Base-by-base conservation (phyloP, 2,888 invertebrate species). In the Xylota sylvarum region DNA sequence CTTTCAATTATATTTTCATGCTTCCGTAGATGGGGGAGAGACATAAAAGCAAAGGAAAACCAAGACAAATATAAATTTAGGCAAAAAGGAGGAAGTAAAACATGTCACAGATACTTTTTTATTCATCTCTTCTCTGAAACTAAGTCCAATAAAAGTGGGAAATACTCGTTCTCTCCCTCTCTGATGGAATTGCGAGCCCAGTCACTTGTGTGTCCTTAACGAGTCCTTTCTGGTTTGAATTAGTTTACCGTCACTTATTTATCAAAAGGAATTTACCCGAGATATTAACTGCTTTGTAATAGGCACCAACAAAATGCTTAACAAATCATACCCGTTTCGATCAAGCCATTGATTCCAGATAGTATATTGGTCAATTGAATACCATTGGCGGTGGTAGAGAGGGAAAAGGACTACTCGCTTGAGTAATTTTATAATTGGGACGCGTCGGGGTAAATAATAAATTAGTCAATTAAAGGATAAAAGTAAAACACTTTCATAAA, bases 1-100 rank as follows among this genome's bases (percentile, higher is more conserved):
- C 14, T 64, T 65, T 65, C 32, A 65, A 65, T 65, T 48, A 48
- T 48, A 48, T 48, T 65, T 65, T 48, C 48, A 65, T 48, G 48
- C 43, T 43, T 43, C 64, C 12, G 6, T 19, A 48, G 48, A 17
- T 1, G 64, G 32, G 35, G 4, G 2, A 23, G 62, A 6, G 62
- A 12, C 19, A 46, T 46, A 46, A 46, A 46, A 14, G 46, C 46
- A 23, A 50, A 17, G 19, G 35, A 35, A 35, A 30, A 27, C 14
- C 37, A 12, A 46, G 14, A 27, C 43, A 46, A 62, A 62, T 46
- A 46, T 62, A 46, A 62, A 23, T 62, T 62, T 30, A 14, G 62
- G 46, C 43, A 14, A 62, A 14, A 43, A 43, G 4, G 5, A 43
- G 40, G 5, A 43, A 43, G n/a, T 6, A 5, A 43, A 14, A 43